Conservation (phyloP, 2,888 invertebrate genomes). For the Caenorhabditis virilis region DNA sequence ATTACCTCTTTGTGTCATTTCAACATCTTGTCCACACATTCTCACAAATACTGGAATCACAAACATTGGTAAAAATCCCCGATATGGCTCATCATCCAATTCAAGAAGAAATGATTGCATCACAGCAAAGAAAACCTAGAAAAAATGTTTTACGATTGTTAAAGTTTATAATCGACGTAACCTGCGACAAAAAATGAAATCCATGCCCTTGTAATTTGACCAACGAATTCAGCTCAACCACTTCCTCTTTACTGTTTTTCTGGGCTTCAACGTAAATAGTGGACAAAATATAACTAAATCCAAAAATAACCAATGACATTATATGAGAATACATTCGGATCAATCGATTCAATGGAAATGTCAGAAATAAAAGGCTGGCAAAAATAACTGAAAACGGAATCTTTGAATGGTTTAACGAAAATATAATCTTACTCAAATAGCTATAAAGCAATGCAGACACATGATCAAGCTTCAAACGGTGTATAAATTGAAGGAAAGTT, state of each 20-base stretch:
- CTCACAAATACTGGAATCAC: slow-evolving; percentile 72
- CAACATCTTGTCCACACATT: slow-evolving; percentile 70
- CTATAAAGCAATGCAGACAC: slow-evolving; percentile 56
- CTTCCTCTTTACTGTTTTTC: slow-evolving; percentile 50
- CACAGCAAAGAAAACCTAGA: slow-evolving; percentile 36
- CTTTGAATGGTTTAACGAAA: background rate
- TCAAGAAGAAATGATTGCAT: slow-evolving; percentile 70
- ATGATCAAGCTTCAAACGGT: slow-evolving; percentile 57
- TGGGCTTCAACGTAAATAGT: slow-evolving; percentile 70
- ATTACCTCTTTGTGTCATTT: slow-evolving; percentile 62
- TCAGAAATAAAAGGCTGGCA: slow-evolving; percentile 71
- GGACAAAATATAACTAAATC: slow-evolving; percentile 71
- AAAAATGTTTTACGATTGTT: too few relatives aligned
- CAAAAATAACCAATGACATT: slow-evolving; percentile 70
- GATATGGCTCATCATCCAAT: slow-evolving; percentile 68
- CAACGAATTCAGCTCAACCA: slow-evolving; percentile 62
- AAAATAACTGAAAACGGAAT: slow-evolving; percentile 71
- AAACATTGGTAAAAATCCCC: slow-evolving; percentile 71
- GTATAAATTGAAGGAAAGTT: slow-evolving; percentile 63
- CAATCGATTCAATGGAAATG: slow-evolving; percentile 71
- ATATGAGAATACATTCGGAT: slow-evolving; percentile 72
- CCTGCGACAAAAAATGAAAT: slow-evolving; percentile 59
- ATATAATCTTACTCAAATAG: slow-evolving; percentile 47
- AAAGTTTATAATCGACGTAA: too few relatives aligned
- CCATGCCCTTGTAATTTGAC: slow-evolving; percentile 64